Conservation (phyloP, 35 echinoderm and acorn worm species). For the Ophiothrix spiculata region DNA sequence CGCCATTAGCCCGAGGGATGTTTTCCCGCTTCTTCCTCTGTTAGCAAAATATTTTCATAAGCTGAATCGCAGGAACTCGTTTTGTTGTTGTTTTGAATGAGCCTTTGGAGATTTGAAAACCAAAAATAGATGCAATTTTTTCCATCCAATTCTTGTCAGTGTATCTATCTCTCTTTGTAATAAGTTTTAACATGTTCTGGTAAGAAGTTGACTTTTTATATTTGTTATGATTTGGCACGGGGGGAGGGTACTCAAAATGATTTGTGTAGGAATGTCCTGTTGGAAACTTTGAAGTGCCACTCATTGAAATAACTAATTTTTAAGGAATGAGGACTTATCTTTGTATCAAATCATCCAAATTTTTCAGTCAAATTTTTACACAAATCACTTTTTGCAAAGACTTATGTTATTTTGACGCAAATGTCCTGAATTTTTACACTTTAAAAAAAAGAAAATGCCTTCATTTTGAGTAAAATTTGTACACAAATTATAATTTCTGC, state of each 20-base stretch:
- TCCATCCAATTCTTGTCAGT: neutral
- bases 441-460: no score
- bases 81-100: conserved; percentile 1
- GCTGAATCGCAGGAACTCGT: neutral
- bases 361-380: no score
- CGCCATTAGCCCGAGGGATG: neutral
- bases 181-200: no score
- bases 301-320: no score
- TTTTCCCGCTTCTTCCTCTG: neutral
- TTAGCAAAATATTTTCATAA: neutral
- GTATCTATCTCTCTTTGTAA: neutral
- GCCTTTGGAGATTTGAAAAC: neutral
- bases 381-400: no score
- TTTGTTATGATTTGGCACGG: neutral
- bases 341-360: no score
- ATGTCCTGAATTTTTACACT: no score
- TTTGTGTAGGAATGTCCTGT: neutral
- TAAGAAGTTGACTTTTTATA: neutral
- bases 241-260: neutral
- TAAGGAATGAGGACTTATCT: no score
- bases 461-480: no score
- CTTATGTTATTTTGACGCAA: no score
- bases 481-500: no score
- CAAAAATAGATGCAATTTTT: neutral
- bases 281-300: neutral